Base-by-base conservation (phyloP, 2,888 invertebrate genomes). In the Augochlorella aurata region DNA sequence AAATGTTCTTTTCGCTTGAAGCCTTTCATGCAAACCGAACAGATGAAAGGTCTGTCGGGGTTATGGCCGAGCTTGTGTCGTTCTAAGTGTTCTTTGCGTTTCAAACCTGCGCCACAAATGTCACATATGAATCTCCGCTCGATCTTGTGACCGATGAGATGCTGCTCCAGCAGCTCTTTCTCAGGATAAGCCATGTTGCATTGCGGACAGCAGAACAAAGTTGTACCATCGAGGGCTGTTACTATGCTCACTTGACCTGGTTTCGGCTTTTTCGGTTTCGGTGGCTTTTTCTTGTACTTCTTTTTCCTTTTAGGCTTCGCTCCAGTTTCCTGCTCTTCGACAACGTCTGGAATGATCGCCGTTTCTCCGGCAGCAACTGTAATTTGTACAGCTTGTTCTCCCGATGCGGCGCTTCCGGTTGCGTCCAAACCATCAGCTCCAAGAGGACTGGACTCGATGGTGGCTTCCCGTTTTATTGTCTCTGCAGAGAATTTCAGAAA, bases 1-100 rank as follows among this genome's bases (percentile, higher is more conserved):
- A 97, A 95, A 90, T 97, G 97, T 91, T 97, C 97, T 92, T 97
- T 96, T 79, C 97, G 95, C 93, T 97, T 97, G 94, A 97, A 97
- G 9, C 96, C 96, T 93, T 97, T 97, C 94, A 96, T 95, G 91
- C 97, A 97, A 61, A 97, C 96, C 69, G 96, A 95, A 94, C 97
- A 97, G 63, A 96, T 96, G 92, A 96, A 97, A 58, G 97, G 97
- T 90, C 97, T 94, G 92, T 97, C 97, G 0, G 97, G 97, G 93
- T 97, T 97, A 94, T 97, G 97, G 1, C 97, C 96, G 81, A 97
- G 94, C 93, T 97, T 97, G 93, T 97, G 97, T 44, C 97, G 94
- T 92, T 97, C 97, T 84, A 97, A 92, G 92, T 97, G 97, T 93
- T 97, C 97, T 90, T 97, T 97, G 65, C 97, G 95, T 89, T 97